phyloP scores from a whole-genome alignment of 1,140 invertebrate species.

The Saccostrea echinata region DNA sequence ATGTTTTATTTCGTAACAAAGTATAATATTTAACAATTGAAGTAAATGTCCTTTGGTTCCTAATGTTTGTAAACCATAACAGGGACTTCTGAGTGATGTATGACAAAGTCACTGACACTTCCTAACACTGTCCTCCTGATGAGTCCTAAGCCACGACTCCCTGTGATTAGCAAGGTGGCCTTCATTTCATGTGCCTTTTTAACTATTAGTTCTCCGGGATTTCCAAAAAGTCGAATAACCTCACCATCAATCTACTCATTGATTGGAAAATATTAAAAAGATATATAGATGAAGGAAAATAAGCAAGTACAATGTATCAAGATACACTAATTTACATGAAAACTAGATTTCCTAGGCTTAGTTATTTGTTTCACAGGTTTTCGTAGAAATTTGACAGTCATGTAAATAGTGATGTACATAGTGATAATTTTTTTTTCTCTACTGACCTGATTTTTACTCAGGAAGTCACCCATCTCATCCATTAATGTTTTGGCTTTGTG shows the following conservation, averaged over 20 bases:
- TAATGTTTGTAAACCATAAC: constrained; percentile 55
- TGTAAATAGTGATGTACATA: no score
- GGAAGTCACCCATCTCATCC: constrained; percentile 8
- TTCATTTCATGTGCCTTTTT: background rate
- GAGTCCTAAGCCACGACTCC: constrained; percentile 58
- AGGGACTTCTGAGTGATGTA: constrained; percentile 60
- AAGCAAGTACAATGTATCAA: background rate
- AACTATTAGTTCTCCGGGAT: background rate
- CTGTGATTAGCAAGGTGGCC: background rate
- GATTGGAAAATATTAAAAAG: background rate
- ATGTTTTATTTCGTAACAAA: background rate
- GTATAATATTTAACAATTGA: background rate
- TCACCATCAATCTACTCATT: background rate
- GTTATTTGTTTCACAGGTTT: background rate
- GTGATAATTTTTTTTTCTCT: background rate
- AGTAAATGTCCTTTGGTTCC: background rate
- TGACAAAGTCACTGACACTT: constrained; percentile 62
- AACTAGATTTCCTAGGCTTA: background rate
- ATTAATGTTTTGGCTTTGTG: background rate
- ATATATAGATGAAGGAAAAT: background rate
- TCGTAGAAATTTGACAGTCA: background rate
- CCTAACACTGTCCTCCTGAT: constrained; percentile 59
- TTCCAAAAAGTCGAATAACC: background rate
- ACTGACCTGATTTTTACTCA: background rate
- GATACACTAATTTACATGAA: no score